phyloP scores from a whole-genome alignment of 2,113 vertebrate species.

The Neopipo cinnamomea region DNA sequence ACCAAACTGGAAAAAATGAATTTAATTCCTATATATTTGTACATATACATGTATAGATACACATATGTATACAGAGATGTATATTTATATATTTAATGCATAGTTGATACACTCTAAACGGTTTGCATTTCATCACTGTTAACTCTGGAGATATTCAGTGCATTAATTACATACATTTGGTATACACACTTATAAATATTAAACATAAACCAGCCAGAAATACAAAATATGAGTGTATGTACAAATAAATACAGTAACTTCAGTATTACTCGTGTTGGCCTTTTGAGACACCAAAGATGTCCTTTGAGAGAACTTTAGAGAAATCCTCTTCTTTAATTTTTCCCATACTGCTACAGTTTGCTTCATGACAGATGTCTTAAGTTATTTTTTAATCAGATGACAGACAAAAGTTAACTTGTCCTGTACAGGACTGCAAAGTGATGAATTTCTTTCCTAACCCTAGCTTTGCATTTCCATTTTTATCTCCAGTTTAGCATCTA shows the following conservation, averaged over 20 bases:
- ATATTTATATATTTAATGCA: neutral
- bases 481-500: neutral
- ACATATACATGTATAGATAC: neutral
- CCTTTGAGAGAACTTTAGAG: neutral
- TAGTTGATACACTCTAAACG: neutral
- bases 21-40: neutral
- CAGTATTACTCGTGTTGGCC: neutral
- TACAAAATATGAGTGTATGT: neutral
- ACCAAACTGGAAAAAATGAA: neutral
- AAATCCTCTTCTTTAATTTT: neutral
- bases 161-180: neutral
- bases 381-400: neutral
- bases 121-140: neutral
- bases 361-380: neutral
- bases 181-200: neutral
- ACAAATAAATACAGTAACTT: neutral
- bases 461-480: slow-evolving; percentile 33
- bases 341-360: neutral
- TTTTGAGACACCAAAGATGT: neutral
- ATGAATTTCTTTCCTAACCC: slow-evolving; percentile 17
- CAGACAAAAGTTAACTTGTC: slow-evolving; percentile 10
- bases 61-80: neutral
- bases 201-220: neutral
- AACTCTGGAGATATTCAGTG: neutral
- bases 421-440: neutral